Evolutionary conservation across 2,888 invertebrate species (phyloP).

Genomic region (Diaprepes abbreviatus): DNA sequence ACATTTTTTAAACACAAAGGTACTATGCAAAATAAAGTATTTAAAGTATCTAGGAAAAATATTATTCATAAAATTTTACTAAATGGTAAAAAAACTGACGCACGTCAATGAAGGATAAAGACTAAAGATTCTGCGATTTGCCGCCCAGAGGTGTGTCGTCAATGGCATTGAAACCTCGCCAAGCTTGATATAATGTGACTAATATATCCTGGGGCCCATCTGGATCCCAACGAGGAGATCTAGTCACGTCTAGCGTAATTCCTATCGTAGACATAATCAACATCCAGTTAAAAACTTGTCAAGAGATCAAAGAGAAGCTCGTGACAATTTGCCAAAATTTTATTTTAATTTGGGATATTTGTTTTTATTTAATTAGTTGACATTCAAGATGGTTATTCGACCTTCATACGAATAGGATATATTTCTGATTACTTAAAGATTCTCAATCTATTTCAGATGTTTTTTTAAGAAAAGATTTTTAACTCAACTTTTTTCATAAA

Average conservation of each 20-base stretch:
- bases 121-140: constrained; percentile 40
- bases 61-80: too few relatives aligned
- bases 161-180: constrained; percentile 66
- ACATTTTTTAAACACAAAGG: too few relatives aligned
- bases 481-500: too few relatives aligned
- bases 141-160: constrained; percentile 59
- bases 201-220: constrained; percentile 66
- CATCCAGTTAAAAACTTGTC: constrained; percentile 32
- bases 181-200: constrained; percentile 67
- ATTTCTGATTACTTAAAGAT: too few relatives aligned
- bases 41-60: too few relatives aligned
- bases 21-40: too few relatives aligned
- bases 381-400: constrained; percentile 1
- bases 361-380: constrained; percentile 14
- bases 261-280: constrained; percentile 31
- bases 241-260: constrained; percentile 42
- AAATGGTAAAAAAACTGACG: not conserved
- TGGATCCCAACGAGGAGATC: constrained; percentile 57
- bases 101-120: constrained; percentile 23
- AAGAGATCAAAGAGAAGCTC: constrained; percentile 39
- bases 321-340: constrained; percentile 40
- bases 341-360: constrained; percentile 24
- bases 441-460: too few relatives aligned
- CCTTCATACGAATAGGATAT: not conserved
- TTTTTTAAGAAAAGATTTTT: too few relatives aligned